Base-by-base conservation (phyloP, 2,888 invertebrate species). In the Drosophila demipolita region DNA sequence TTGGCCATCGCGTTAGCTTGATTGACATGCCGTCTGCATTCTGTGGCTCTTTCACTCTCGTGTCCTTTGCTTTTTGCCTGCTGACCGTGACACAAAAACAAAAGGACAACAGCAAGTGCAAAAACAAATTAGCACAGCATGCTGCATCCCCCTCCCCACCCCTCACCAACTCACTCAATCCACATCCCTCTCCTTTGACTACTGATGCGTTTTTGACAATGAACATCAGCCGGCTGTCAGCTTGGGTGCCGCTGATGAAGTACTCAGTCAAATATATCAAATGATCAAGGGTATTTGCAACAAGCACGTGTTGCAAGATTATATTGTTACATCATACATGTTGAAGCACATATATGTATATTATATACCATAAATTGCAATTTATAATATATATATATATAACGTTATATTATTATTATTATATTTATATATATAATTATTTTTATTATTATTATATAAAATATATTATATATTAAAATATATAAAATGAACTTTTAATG, bases 121-220 rank as follows among this genome's bases (percentile, higher is more conserved):
- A 67, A 74, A 83, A 80, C 81, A 85, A 84, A 85, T 85, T 85
- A 84, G 83, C 80, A 74, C 73, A 65, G 52, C 67, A 50, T 59
- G 55, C 54, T 49, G 60, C 38, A 12, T 26, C 12, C 12, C n/a
- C 38, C 5, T 4, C 23, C 9, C 29, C 38, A 26, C 12, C 9
- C 33, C 23, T 23, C 23, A 1, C 17, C 36, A 23, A 36, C 5
- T 17, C 23, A 23, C 23, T n/a, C 49, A 60, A 36, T 36, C 68
- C 49, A 29, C 68, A 42, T 55, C 61, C 42, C 38, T 53, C 40
- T 33, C 7, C 29, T 48, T 48, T 35, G 35, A 53, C 36, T 50
- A 33, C 35, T 78, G 73, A 87, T 87, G 78, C 73, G 69, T 87
- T 88, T 84, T 78, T 87, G 84, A 88, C 86, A 83, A 80, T 85